A percentile compares a stretch with the other conserved stretches of the same genome.
Conservation (phyloP, 2,113 vertebrate genomes). For the Lepisosteus oculatus region DNA sequence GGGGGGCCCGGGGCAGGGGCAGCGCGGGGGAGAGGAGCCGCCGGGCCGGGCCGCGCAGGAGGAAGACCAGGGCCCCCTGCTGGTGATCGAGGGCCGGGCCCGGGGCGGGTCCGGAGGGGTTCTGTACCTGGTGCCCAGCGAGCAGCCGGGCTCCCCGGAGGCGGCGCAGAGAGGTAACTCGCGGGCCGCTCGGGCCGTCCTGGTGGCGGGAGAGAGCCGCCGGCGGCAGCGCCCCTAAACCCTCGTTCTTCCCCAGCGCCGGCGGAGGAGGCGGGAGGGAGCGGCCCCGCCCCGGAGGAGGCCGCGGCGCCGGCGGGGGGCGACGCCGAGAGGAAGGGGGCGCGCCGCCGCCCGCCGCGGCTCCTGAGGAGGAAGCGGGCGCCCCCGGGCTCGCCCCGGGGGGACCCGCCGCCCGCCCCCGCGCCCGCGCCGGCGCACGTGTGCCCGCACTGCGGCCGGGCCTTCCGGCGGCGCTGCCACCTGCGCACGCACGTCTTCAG, state of each 20-base stretch:
- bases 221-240: too few relatives aligned
- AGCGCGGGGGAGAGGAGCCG: neutral
- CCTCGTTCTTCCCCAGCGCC: neutral
- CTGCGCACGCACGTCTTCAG: constrained; percentile 85
- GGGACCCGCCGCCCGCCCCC: constrained; percentile 29
- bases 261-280: too few relatives aligned
- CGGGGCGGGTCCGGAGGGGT: neutral
- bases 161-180: neutral
- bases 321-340: constrained; percentile 12
- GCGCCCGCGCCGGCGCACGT: constrained; percentile 72
- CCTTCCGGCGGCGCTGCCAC: constrained; percentile 83
- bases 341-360: neutral
- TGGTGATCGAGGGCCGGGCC: constrained; percentile 18
- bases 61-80: neutral
- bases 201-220: too few relatives aligned
- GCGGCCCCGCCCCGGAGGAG: constrained; percentile 28
- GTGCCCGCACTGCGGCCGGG: constrained; percentile 84
- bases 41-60: neutral
- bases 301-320: neutral
- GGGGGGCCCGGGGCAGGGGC: constrained; percentile 32
- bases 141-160: neutral
- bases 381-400: neutral
- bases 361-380: constrained; percentile 15
- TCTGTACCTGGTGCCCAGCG: constrained; percentile 1
- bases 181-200: too few relatives aligned